Conservation (phyloP, 2,113 vertebrate genomes). For the Mirza zaza region DNA sequence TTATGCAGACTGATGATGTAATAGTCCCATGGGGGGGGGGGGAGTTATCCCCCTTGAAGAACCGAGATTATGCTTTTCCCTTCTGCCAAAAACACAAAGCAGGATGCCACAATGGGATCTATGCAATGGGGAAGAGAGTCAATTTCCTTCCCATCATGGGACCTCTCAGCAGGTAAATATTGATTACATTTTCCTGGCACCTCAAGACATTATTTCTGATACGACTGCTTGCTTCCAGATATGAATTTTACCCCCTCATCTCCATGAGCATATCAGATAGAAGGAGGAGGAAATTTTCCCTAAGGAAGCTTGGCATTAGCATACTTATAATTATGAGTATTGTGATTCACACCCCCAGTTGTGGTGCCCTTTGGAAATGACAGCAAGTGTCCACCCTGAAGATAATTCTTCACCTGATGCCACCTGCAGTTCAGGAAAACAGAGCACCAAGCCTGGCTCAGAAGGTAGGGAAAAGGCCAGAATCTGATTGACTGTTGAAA, state of each 20-base stretch:
- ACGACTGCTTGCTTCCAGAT: constrained; percentile 52
- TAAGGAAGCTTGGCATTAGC: constrained; percentile 56
- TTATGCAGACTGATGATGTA: neutral
- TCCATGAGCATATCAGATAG: constrained; percentile 54
- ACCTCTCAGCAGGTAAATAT: constrained; percentile 73
- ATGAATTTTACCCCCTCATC: constrained; percentile 42
- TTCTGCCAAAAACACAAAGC: constrained; percentile 49
- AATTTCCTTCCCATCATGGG: constrained; percentile 68
- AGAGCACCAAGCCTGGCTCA: neutral
- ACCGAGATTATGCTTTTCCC: constrained; percentile 5
- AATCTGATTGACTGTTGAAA: neutral
- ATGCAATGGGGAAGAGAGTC: constrained; percentile 17
- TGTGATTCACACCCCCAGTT: constrained; percentile 42
- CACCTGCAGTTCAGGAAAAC: neutral
- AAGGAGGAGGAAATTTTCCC: constrained; percentile 62
- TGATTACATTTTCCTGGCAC: constrained; percentile 70
- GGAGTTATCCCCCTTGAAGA: neutral
- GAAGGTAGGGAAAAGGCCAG: neutral
- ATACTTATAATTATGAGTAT: constrained; percentile 49
- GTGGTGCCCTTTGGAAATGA: constrained; percentile 30
- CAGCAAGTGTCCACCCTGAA: neutral
- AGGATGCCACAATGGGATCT: neutral
- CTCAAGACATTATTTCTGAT: constrained; percentile 66
- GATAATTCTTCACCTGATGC: neutral
- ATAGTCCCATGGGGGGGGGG: neutral